These are phyloP conservation scores for Rhynchonycteris naso DNA, from an alignment of 2,797 vertebrate species.

Conservation along the genomic window DNA sequence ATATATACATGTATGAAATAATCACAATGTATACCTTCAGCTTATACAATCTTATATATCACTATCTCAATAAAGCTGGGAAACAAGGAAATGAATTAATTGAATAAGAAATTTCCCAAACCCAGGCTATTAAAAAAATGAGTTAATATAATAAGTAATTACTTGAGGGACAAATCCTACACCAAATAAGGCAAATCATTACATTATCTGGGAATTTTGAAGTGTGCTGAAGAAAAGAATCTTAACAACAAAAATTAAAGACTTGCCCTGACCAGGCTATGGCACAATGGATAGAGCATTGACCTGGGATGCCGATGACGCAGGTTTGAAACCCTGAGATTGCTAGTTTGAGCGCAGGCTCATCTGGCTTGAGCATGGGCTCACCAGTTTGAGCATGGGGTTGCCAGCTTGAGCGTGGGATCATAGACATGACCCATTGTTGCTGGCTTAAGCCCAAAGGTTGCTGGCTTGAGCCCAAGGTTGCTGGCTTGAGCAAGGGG, in stretches of 20 bases:
- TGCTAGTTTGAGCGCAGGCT: too few species aligned
- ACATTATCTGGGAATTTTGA: constrained; percentile 23
- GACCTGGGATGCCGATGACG: too few species aligned
- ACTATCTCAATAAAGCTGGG: not conserved
- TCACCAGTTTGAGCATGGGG: too few species aligned
- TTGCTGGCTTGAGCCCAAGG: too few species aligned
- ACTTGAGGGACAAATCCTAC: not conserved
- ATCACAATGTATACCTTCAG: not conserved
- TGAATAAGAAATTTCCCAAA: not conserved
- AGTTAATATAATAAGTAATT: constrained; percentile 25
- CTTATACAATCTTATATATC: not conserved
- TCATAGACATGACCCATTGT: too few species aligned
- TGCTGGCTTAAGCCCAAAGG: too few species aligned
- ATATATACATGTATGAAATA: not conserved
- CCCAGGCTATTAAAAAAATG: not conserved
- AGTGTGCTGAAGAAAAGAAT: constrained; percentile 2
- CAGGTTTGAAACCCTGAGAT: too few species aligned
- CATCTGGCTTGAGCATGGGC: too few species aligned
- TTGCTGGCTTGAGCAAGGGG: too few species aligned
- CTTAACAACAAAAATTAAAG: constrained; percentile 26
- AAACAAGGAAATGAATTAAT: not conserved
- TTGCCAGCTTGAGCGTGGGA: too few species aligned
- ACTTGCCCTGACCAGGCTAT: not conserved
- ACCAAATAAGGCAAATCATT: not conserved
- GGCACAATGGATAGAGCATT: too few species aligned